Base-by-base conservation (phyloP, 2,888 invertebrate genomes). In the Gisinianus flammeolus region DNA sequence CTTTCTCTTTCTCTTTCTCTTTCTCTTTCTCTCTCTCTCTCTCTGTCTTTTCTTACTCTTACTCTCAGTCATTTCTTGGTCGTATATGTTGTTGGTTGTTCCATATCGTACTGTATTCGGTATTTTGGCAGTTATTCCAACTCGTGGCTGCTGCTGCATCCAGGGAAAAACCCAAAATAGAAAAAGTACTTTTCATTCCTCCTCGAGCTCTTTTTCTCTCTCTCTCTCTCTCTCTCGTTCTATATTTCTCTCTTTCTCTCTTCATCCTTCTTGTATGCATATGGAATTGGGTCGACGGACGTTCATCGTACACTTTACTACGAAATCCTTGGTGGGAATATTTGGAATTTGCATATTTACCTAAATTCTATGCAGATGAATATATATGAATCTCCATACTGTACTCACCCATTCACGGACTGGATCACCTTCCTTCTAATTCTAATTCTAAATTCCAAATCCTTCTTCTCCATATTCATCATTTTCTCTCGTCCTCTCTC, bases 271-370 rank as follows among this genome's bases (percentile, higher is more conserved):
- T 26, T 71, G 28, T n/a, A 1, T 19, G 26, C 30, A 56, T 54
- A 56, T 56, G 12, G 28, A 24, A n/a, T 8, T 16, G 54, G n/a
- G 54, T n/a, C 19, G 54, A 16, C 19, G 54, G n/a, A n/a, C 19
- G 19, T 54, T n/a, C 54, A 16, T 44, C 6, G 44, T 44, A 6
- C 16, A 16, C 16, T 54, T 4, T 54, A 3, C 19, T 16, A n/a
- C 4, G 54, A n/a, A 62, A 10, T 33, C 30, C n/a, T 31, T 72
- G 62, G 62, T 62, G 62, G 72, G 33, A 72, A 72, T 28, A 33
- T 58, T 0, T 24, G n/a, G 10, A 30, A 72, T 72, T 58, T 24
- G 12, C 62, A 72, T 62, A 62, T 62, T 72, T 10, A 22, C 6
- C 26, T 44, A 52, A 8, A 22, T 70, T 70, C 26, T 24, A 72